Evolutionary conservation across 2,888 invertebrate genomes (phyloP), one percentile per base, ranked within the genome.

Genomic region (Sturmia bella): DNA sequence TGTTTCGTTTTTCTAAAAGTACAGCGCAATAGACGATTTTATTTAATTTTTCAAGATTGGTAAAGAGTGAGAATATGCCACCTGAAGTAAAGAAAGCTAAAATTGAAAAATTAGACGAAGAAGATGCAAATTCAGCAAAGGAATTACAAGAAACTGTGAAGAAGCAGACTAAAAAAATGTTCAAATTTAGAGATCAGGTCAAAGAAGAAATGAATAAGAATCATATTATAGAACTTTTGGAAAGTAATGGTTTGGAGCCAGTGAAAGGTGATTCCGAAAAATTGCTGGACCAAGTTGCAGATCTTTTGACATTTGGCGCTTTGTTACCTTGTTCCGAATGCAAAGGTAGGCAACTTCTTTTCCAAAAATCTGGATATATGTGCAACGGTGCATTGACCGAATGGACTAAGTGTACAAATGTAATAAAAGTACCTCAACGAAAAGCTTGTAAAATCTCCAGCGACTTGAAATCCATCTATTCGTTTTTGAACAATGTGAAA

Each of bases 231-330:
- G 88, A 91, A 0, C 88, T 99, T 37, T 91, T 99, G 19, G 92
- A 94, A 84, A 87, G 90, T 13, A 99, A 99, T 89, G 89, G 92
- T 0, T 97, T 97, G 89, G 92, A 93, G 48, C 88, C 96, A 68
- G 94, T 95, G 0, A 72, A 89, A 72, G 96, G 96, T 0, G 92
- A 92, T 75, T 94, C 95, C 70, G 93, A 92, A 88, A 89, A 87
- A 57, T 76, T 90, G 0, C 85, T 96, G 74, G 96, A 98, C 89
- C 92, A 92, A 64, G 89, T 98, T 5, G 93, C 96, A 11, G 99
- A 99, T 90, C 92, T 94, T 39, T 95, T 99, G 93, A 93, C 95
- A 0, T 99, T 99, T 91, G 99, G 99, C 37, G 93, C 94, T 2
- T 92, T 97, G 3, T 90, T 93, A 79, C 93, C 93, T 0, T 99